These are phyloP conservation scores for Sipha flava DNA, from an alignment of 1,140 invertebrate genomes.

Conservation along the genomic window DNA sequence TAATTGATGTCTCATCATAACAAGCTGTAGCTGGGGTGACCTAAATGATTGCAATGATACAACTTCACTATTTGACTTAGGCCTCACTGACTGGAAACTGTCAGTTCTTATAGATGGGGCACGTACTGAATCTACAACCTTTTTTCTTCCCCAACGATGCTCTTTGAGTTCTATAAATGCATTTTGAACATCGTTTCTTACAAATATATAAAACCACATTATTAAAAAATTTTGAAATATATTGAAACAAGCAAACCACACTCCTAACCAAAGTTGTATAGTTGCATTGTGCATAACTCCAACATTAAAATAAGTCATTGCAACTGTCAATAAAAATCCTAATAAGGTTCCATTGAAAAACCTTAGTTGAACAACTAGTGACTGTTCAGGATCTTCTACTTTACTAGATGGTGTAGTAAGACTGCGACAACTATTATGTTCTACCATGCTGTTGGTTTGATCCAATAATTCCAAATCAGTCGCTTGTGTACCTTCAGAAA, in stretches of 20 bases:
- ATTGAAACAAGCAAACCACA: constrained; percentile 62
- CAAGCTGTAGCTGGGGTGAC: constrained; percentile 59
- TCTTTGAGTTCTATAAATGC: constrained; percentile 60
- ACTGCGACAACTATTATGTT: constrained; percentile 55
- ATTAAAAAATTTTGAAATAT: constrained; percentile 70
- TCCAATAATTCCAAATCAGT: constrained; percentile 59
- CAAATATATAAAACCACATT: constrained; percentile 75
- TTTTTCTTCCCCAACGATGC: constrained; percentile 16
- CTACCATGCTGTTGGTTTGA: constrained; percentile 49
- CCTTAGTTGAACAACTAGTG: constrained; percentile 68
- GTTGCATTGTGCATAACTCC: constrained; percentile 57
- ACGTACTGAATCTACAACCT: background rate
- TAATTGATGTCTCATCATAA: constrained; percentile 57
- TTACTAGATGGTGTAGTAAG: constrained; percentile 57
- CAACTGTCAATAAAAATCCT: constrained; percentile 69
- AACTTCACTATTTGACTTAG: constrained; percentile 51
- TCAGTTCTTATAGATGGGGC: constrained; percentile 33
- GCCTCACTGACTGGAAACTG: background rate
- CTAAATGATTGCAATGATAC: constrained; percentile 57
- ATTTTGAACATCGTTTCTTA: constrained; percentile 67
- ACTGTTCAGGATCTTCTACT: constrained; percentile 70
- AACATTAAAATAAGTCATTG: constrained; percentile 58
- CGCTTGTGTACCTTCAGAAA: constrained; percentile 69
- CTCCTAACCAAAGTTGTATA: constrained; percentile 68
- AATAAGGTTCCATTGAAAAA: constrained; percentile 67